Conservation (phyloP, 2,888 invertebrate genomes). For the Campoletis raptor region DNA sequence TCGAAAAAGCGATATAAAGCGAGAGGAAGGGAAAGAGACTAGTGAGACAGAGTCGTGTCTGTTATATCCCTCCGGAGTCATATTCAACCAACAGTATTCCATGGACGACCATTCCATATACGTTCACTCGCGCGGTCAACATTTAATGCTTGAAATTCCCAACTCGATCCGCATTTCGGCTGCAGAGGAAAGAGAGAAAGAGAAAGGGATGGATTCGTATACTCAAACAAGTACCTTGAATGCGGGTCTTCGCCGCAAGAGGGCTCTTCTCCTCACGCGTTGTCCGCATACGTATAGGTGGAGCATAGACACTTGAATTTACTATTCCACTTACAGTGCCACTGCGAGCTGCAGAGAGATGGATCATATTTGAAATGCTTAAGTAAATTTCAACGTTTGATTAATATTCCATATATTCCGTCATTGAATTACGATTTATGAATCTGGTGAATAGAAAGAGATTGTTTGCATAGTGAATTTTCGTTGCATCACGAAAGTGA, state of each 20-base stretch:
- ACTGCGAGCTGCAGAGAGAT: not conserved
- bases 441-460: not conserved
- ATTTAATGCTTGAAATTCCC: slow-evolving; percentile 71
- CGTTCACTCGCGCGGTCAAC: slow-evolving; percentile 34
- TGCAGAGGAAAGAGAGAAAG: not conserved
- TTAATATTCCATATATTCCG: not conserved
- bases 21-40: not conserved
- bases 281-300: not conserved
- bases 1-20: slow-evolving; percentile 4
- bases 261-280: slow-evolving; percentile 2
- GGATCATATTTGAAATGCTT: not conserved
- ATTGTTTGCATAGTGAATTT: not conserved
- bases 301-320: not conserved
- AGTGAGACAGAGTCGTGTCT: slow-evolving; percentile 1
- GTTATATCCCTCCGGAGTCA: slow-evolving; percentile 54
- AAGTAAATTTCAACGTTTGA: not conserved
- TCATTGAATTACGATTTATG: not conserved
- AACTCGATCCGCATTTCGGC: slow-evolving; percentile 43
- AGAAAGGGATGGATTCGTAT: slow-evolving; percentile 46
- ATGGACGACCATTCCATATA: slow-evolving; percentile 1
- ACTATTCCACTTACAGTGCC: not conserved
- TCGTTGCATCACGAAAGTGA: not conserved
- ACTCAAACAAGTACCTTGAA: slow-evolving; percentile 70
- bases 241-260: slow-evolving; percentile 15
- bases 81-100: slow-evolving; percentile 46